phyloP scores from a whole-genome alignment of 2,113 vertebrate species.

The Acrocephalus arundinaceus region DNA sequence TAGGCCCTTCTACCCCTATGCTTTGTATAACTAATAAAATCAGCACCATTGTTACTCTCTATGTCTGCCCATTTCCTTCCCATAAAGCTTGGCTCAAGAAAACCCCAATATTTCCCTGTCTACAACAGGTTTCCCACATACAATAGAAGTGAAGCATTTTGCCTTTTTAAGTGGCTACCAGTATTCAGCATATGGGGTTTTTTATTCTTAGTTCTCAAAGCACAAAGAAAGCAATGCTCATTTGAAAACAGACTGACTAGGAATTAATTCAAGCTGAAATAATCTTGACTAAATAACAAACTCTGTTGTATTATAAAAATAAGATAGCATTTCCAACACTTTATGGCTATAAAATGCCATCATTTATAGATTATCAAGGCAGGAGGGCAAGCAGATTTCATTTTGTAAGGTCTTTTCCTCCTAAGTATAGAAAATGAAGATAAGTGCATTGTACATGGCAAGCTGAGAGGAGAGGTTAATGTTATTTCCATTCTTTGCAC shows the following conservation, averaged over 20 bases:
- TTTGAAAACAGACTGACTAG: neutral
- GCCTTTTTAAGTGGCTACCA: neutral
- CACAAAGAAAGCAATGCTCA: neutral
- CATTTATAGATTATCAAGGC: neutral
- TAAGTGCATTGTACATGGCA: neutral
- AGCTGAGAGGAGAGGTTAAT: neutral
- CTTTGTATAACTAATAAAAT: neutral
- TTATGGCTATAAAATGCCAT: conserved; percentile 5
- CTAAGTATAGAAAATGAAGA: neutral
- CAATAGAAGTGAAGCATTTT: neutral
- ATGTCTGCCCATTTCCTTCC: neutral
- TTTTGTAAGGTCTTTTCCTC: neutral
- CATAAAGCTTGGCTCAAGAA: neutral
- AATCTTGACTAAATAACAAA: neutral
- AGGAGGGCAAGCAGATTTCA: neutral
- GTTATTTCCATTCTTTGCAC: neutral
- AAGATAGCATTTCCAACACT: neutral
- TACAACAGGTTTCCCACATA: neutral
- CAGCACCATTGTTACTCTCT: neutral
- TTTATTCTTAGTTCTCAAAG: neutral
- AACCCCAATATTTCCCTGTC: fast-evolving
- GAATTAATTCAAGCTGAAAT: conserved; percentile 4
- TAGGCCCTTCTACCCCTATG: neutral
- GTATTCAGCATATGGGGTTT: neutral
- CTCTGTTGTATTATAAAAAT: neutral